Base-by-base conservation (phyloP, 2,113 vertebrate genomes). In the Sialia sialis region DNA sequence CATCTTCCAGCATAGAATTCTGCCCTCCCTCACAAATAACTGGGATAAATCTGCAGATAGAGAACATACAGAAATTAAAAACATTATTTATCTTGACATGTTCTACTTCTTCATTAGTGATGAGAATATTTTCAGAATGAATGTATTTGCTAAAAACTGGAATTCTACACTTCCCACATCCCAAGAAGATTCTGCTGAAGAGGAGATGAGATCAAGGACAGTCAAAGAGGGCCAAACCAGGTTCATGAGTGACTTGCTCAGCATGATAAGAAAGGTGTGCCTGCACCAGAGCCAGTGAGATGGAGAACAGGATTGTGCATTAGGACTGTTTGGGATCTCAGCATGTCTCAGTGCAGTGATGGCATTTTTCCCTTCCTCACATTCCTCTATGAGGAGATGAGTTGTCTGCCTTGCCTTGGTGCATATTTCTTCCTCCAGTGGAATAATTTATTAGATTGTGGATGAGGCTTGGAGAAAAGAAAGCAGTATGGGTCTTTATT, bases 401-500 rank as follows among this genome's bases (percentile, higher is more conserved):
- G 30, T 63, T 0, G 8, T 58, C 77, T 55, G 27, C 68, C 27
- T 76, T 73, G 51, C 43, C 30, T 54, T 19, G 27, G 14, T 49
- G 19, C 38, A 29, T 95, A 94, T 94, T 95, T 87, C 76, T 89
- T 48, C 51, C 60, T 70, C 36, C 51, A 23, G 60, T 81, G 48
- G 69, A 78, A 86, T 34, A 43, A 55, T 89, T 94, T 87, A 94
- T 95, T 90, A 87, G 82, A 79, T 91, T 84, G 64, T 5, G 5
- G 72, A 38, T 74, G 68, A 83, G 60, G 30, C 59, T 93, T 87
- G 41, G 70, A 84, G 94, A 74, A 94, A 83, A 64, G 64, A 92
- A 92, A 93, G 60, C 77, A 55, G 62, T 82, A 34, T 85, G 26
- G 58, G 79, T 82, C 79, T 94, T 94, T 83, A 68, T 91, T 96